phyloP scores from a whole-genome alignment of 2,888 invertebrate species.

The Perizoma affinitatum region DNA sequence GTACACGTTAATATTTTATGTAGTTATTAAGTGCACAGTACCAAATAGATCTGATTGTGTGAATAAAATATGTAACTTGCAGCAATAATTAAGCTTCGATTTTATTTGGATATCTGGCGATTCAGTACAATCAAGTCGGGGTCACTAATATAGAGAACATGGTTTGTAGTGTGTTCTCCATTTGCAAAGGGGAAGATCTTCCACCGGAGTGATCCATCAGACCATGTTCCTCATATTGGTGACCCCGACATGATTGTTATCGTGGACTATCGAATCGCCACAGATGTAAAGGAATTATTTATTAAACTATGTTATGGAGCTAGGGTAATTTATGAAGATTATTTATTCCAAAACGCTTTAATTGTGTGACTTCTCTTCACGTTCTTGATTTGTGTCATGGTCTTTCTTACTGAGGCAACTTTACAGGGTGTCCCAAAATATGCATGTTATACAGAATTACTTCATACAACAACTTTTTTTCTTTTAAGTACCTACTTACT shows the following conservation, averaged over 20 bases:
- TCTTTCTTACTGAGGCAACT: not conserved
- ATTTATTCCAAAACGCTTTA: slow-evolving; percentile 26
- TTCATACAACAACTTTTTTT: no score
- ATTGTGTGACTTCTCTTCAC: slow-evolving; percentile 7
- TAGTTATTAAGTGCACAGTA: slow-evolving; percentile 43
- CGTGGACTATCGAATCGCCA: no score
- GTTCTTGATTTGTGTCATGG: not conserved
- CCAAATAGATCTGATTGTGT: slow-evolving; percentile 61
- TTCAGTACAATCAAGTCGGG: not conserved
- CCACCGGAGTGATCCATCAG: no score
- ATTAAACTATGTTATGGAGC: slow-evolving; percentile 29
- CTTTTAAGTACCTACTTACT: no score
- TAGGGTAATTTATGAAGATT: slow-evolving; percentile 18
- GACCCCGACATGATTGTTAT: no score
- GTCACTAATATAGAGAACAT: no score
- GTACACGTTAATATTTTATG: slow-evolving; percentile 8
- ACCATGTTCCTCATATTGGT: no score
- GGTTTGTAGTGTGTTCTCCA: no score
- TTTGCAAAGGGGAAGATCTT: no score
- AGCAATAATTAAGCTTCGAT: slow-evolving; percentile 59
- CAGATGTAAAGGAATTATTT: slow-evolving; percentile 36
- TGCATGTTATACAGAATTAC: no score
- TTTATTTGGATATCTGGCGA: slow-evolving; percentile 30
- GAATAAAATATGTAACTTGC: slow-evolving; percentile 49
- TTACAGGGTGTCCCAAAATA: no score